Evolutionary conservation across 1,140 invertebrate genomes (phyloP), one percentile per base, ranked within the genome.

Genomic region (Choristoneura fumiferana): DNA sequence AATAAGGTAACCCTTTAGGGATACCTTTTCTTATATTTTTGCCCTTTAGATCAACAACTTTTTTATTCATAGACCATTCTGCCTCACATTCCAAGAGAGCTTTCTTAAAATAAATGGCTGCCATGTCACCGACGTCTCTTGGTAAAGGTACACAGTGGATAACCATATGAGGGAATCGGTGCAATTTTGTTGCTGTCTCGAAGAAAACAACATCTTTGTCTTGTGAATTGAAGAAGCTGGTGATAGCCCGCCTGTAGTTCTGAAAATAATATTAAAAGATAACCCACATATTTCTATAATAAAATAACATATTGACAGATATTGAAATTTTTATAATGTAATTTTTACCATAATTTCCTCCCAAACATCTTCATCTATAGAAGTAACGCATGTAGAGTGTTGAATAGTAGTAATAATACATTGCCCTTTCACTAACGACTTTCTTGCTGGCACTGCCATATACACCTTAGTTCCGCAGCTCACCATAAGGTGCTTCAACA

Each of bases 41-140:
- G 0, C 91, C 85, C 40, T 91, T 93, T 17, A 99, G 87, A 62
- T 97, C 95, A 0, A 99, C 92, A n/a, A 99, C 84, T 91, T 99
- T 99, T 76, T 97, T 98, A 81, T 99, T 99, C 63, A 94, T 94
- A 9, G 96, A 92, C 98, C 98, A 99, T 90, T 99, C 97, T 17
- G 92, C 93, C 89, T 99, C 98, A 65, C 95, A 97, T 85, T 99
- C 98, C 71, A 96, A 89, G 45, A 99, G 93, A 0, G 97, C 98
- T 94, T 99, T 99, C 92, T 98, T 98, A 77, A 99, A 99, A 90
- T 98, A 99, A 63, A 99, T 98, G 0, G 97, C 96, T 8, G 96
- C 96, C 76, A 95, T 88, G 63, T 96, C 94, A 17, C 95, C 96
- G 29, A 93, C 91, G 83, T 97, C 95, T 74, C 92, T 92, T 4